Conservation (phyloP, 2,888 invertebrate species). For the Cerastis leucographa region DNA sequence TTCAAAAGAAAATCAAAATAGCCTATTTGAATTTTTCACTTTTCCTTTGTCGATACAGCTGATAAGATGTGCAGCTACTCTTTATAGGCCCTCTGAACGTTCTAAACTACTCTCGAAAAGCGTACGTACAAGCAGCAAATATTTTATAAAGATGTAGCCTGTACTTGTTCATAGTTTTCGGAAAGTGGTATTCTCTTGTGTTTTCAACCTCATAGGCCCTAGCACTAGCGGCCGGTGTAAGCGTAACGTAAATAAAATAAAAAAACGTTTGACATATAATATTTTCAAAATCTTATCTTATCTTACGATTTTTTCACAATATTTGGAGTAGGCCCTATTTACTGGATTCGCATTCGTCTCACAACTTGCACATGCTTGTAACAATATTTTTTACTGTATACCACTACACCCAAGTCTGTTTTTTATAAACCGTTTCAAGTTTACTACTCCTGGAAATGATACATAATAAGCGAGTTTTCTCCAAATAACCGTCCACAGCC, state of each 20-base stretch:
- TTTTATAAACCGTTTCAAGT: conserved; percentile 55
- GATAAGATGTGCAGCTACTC: background rate
- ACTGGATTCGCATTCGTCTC: background rate
- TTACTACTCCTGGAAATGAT: conserved; percentile 61
- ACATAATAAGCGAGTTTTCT: conserved; percentile 58
- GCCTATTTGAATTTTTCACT: background rate
- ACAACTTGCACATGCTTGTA: background rate
- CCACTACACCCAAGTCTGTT: conserved; percentile 19
- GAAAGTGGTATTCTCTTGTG: background rate
- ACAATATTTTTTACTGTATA: conserved; percentile 21
- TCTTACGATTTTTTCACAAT: background rate
- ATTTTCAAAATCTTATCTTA: too few species aligned
- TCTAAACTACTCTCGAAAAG: background rate
- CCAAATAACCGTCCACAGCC: conserved; percentile 44
- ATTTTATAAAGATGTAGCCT: background rate
- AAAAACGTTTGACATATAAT: too few species aligned
- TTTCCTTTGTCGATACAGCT: background rate
- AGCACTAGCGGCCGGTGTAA: too few species aligned
- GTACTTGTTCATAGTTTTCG: background rate
- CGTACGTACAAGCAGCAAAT: background rate
- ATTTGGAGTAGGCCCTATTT: background rate
- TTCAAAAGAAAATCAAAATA: background rate
- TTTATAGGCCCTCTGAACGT: background rate
- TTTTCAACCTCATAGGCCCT: background rate
- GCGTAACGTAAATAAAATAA: too few species aligned